A percentile compares a stretch with the other conserved stretches of the same genome.
These are phyloP conservation scores for Ennomos quercinarius DNA, from an alignment of 2,888 invertebrate species.

Conservation along the genomic window DNA sequence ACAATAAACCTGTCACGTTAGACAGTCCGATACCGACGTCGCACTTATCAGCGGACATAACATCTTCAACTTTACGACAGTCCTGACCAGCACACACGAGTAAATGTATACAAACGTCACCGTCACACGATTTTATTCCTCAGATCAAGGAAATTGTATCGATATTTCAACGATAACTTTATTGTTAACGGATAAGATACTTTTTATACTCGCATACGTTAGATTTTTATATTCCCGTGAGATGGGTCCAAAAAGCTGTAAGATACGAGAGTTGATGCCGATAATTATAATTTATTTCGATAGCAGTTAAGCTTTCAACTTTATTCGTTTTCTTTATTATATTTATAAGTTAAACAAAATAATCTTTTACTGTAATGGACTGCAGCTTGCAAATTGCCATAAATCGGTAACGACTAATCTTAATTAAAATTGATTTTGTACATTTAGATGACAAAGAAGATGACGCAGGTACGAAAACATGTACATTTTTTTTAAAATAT, in stretches of 20 bases:
- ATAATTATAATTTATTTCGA: conserved; percentile 56
- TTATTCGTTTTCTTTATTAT: conserved; percentile 39
- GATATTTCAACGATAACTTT: conserved; percentile 82
- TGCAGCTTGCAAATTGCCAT: conserved; percentile 25
- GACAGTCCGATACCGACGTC: conserved; percentile 76
- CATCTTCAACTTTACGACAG: conserved; percentile 82
- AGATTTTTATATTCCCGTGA: conserved; percentile 66
- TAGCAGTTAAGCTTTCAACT: conserved; percentile 35
- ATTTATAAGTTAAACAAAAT: conserved; percentile 15
- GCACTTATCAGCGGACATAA: conserved; percentile 82
- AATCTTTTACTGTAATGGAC: conserved; percentile 13
- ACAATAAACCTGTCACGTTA: conserved; percentile 76
- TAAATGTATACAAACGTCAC: conserved; percentile 79
- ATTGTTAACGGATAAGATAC: conserved; percentile 74
- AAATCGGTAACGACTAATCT: conserved; percentile 23
- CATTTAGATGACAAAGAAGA: conserved; percentile 12
- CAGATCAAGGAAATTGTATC: conserved; percentile 83
- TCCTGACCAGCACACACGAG: conserved; percentile 71
- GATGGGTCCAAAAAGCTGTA: conserved; percentile 44
- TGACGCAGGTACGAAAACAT: not conserved
- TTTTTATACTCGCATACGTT: conserved; percentile 71
- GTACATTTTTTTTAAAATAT: not conserved
- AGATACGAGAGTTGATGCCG: conserved; percentile 48
- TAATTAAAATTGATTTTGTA: conserved; percentile 17
- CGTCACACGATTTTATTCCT: conserved; percentile 77